Evolutionary conservation across 2,888 invertebrate species (phyloP), one percentile per base, ranked within the genome.

Genomic region (Drosophila birchii): DNA sequence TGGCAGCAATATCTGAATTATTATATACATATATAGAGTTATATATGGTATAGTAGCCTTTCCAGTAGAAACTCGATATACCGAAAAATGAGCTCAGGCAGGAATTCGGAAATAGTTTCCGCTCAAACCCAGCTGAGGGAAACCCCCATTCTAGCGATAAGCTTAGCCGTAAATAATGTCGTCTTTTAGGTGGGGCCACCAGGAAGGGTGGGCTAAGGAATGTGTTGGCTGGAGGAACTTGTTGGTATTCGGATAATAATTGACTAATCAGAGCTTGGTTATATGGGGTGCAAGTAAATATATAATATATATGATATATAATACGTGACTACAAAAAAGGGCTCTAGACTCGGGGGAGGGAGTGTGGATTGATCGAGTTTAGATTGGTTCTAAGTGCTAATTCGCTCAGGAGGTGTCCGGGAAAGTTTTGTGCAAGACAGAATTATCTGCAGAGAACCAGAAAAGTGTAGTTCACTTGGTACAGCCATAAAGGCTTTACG

Each of bases 371-470:
- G 20, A 55, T 55, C 59, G 57, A 39, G 60, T 32, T 60, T 39
- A 29, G 14, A 23, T 56, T 16, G 57, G 57, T 55, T 59, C 12
- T 38, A 63, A 3, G 62, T 64, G 63, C 63, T 64, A 64, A 64
- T 64, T 64, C 18, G n/a, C 47, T 45, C 7, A 39, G 55, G 20
- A 39, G 55, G 20, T 60, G 29, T 32, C 32, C 39, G 60, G 63
- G 23, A 58, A 41, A 55, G 60, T 55, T 60, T 60, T 29, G 39
- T 32, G 29, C 23, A 38, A 59, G 29, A 60, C 62, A 44, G 62
- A 23, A 49, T 34, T 26, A 49, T 49, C 68, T 66, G 66, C 68
- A 51, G 68, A 36, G 18, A 62, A 71, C 63, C 74, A 55, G 75
- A 63, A 51, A 43, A 8, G 38, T 36, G 23, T 38, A 26, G 70